Evolutionary conservation across 2,888 invertebrate species (phyloP), one percentile per base, ranked within the genome.

Genomic region (Agrotis segetum): DNA sequence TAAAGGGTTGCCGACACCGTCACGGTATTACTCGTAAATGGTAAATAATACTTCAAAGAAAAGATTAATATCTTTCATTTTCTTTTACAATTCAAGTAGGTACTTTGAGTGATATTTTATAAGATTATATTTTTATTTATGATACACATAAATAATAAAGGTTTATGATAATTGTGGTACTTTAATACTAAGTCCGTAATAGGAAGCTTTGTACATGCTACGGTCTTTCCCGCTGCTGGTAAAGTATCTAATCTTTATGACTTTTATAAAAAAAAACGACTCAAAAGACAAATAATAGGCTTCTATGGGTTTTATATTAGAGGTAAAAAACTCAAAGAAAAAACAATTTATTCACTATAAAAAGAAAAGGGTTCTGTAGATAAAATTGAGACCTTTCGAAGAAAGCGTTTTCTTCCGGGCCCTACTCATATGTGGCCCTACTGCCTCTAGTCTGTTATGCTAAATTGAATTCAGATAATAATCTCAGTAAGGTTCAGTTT

Each of bases 391-490:
- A 44, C 19, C 24, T 44, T 60, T 34, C 24, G 66, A 63, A 81
- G 61, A 47, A 29, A 67, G 69, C 24, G 50, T 46, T 50, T 4
- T 49, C 40, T 62, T 50, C 46, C 46, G 7, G 55, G 29, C 3
- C 13, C 24, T n/a, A n/a, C n/a, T n/a, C n/a, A n/a, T n/a, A n/a
- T n/a, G n/a, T n/a, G 55, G 29, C 3, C 13, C 24, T 24, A 19
- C 34, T 53, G 61, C 58, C 19, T 21, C 61, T 50, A 44, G 53
- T 24, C 24, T 24, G 24, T 68, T 19, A 59, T 55, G 63, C 44
- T 56, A 68, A 75, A 78, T 81, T 66, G 24, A 78, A 75, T 81
- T 75, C 63, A 70, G 56, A 58, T 70, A 75, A 61, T 62, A 53
- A 34, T 66, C 50, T 55, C 17, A 50, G 53, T 62, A 77, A 81